Base-by-base conservation (phyloP, 2,888 invertebrate species). In the Biston betularia region DNA sequence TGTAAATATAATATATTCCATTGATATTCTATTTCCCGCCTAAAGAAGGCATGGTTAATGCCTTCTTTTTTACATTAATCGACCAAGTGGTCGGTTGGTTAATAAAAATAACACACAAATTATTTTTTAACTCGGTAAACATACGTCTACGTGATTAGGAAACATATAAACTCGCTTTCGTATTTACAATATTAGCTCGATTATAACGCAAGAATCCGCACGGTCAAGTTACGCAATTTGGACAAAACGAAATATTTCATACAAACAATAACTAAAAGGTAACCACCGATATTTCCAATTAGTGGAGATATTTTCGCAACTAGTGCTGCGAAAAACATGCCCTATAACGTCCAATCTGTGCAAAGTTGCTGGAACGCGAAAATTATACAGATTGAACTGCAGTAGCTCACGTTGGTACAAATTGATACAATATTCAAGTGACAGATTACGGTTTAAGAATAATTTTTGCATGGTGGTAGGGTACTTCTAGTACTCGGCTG, bases 301-400 rank as follows among this genome's bases (percentile, higher is more conserved):
- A 69, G 61, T 48, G 14, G 61, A 49, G 63, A 73, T 71, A 62
- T 63, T 8, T 74, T 72, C 73, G 65, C 69, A 73, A 77, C 73
- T 71, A 73, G 72, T 71, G 73, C 65, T 50, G 74, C 68, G 72
- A 70, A 64, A 58, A 44, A 53, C 61, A 60, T 55, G 66, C 54
- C 67, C 63, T 70, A 72, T 79, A 75, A 77, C 78, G 71, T 78
- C 50, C 45, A 68, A 66, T 59, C 50, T 76, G 79, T 77, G 72
- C 79, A 75, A 75, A 49, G 14, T 65, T 48, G 40, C 48, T 46
- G 42, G 42, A 52, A 65, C 33, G 50, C 24, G 50, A 33, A 34
- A 24, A 8, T 9, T 49, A 35, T 24, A 46, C 8, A 35, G 11
- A 15, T 14, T 38, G 7, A 9, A 45, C 24, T 45, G 4, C 59